Percentiles rank a stretch among this genome's conserved stretches.
Evolutionary conservation across 1,140 invertebrate species (phyloP).

Genomic region (Probaryconus sp.): DNA sequence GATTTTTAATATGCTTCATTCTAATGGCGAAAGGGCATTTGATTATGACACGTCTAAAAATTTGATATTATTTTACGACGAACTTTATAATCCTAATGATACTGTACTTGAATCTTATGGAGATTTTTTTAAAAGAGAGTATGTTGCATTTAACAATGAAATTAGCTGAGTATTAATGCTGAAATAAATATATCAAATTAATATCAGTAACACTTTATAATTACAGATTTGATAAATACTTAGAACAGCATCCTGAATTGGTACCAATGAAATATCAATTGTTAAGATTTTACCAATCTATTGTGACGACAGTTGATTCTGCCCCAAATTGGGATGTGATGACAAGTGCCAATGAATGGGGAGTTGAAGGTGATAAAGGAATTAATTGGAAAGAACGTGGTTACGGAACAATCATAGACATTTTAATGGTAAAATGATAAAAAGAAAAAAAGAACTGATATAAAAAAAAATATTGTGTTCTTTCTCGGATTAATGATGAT

Average conservation of each 20-base stretch:
- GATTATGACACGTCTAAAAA: too few species aligned
- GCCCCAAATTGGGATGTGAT: slow-evolving; percentile 80
- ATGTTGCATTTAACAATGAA: too few species aligned
- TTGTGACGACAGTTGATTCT: slow-evolving; percentile 78
- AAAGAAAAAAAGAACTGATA: neutral
- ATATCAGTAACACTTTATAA: slow-evolving; percentile 7
- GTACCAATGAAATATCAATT: slow-evolving; percentile 30
- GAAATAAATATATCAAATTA: too few species aligned
- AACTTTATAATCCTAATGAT: too few species aligned
- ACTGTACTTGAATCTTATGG: too few species aligned
- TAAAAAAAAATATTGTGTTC: neutral
- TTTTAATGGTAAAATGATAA: slow-evolving; percentile 78
- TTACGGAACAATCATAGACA: slow-evolving; percentile 79
- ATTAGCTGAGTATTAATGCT: too few species aligned
- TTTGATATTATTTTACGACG: too few species aligned
- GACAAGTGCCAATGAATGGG: slow-evolving; percentile 73
- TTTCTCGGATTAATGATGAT: neutral
- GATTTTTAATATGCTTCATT: neutral
- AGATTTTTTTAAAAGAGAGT: too few species aligned
- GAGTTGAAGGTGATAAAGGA: slow-evolving; percentile 79
- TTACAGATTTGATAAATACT: slow-evolving; percentile 23
- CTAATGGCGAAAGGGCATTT: too few species aligned
- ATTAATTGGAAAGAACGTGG: slow-evolving; percentile 82
- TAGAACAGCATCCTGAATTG: slow-evolving; percentile 43
- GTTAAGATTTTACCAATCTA: slow-evolving; percentile 76